A percentile compares a stretch with the other conserved stretches of the same genome.
phyloP scores from a whole-genome alignment of 1,140 invertebrate genomes.

The Trichonephila clavipes region DNA sequence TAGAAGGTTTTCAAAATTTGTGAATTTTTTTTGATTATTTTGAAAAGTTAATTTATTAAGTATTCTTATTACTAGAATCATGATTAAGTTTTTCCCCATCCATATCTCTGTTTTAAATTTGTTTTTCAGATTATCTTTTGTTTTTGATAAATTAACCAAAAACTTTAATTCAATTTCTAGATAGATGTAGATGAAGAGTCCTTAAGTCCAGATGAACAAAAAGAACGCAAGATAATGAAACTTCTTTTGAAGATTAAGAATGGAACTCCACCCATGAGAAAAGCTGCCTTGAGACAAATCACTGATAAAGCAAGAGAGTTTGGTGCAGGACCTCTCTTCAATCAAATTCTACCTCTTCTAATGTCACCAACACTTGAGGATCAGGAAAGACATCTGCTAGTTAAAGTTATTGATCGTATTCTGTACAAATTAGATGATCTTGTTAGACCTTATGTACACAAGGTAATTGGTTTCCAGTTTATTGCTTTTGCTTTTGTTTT shows the following conservation, averaged over 20 bases:
- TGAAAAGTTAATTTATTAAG: too few species aligned
- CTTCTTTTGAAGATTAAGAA: conserved; percentile 99
- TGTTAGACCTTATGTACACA: conserved; percentile 99
- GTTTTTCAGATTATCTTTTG: too few species aligned
- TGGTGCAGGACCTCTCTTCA: conserved; percentile 98
- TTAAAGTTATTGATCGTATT: conserved; percentile 99
- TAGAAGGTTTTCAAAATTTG: too few species aligned
- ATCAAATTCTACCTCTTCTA: conserved; percentile 98
- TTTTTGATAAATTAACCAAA: too few species aligned
- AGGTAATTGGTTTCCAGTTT: conserved; percentile 83
- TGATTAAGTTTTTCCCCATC: too few species aligned
- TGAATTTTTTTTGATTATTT: too few species aligned
- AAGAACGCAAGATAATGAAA: conserved; percentile 99
- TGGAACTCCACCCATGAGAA: conserved; percentile 99
- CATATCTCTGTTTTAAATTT: too few species aligned
- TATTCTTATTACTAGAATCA: too few species aligned
- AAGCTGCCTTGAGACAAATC: conserved; percentile 97
- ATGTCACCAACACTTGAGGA: conserved; percentile 99
- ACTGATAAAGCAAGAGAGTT: conserved; percentile 99
- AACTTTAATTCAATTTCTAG: conserved; percentile 78
- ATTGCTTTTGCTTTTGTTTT: not conserved
- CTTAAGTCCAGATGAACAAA: conserved; percentile 97
- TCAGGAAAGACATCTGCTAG: conserved; percentile 99
- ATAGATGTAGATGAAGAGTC: conserved; percentile 98
- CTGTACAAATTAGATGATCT: conserved; percentile 99